A percentile compares a stretch with the other conserved stretches of the same genome.
Evolutionary conservation across 2,113 vertebrate species (phyloP).

Genomic region (Alces alces): DNA sequence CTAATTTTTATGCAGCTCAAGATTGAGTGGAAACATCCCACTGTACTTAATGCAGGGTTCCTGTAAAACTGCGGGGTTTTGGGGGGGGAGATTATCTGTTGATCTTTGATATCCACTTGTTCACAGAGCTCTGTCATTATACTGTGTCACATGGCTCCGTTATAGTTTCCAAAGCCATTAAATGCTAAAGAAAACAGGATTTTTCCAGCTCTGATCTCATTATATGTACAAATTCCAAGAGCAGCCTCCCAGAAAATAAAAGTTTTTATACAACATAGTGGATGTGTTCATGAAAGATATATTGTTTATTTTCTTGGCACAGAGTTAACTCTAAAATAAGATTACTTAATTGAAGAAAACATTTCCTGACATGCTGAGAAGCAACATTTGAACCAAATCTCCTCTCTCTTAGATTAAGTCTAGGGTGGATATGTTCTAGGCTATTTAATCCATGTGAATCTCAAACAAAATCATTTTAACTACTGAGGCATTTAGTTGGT

Average conservation of each 20-base stretch:
- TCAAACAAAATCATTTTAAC: constrained; percentile 76
- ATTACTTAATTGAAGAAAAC: constrained; percentile 82
- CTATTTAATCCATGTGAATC: constrained; percentile 76
- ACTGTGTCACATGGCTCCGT: background rate
- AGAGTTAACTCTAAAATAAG: constrained; percentile 74
- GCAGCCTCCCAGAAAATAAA: constrained; percentile 69
- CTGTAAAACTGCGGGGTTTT: background rate
- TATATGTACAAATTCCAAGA: constrained; percentile 72
- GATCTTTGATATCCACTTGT: constrained; percentile 38
- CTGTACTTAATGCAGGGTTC: background rate
- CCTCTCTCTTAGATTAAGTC: constrained; percentile 65
- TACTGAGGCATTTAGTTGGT: constrained; percentile 71
- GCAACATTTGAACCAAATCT: constrained; percentile 78
- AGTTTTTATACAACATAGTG: constrained; percentile 42
- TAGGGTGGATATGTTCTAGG: constrained; percentile 70
- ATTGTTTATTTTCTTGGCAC: constrained; percentile 77
- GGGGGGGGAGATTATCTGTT: background rate
- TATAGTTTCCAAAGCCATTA: constrained; percentile 47
- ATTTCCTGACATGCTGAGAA: constrained; percentile 78
- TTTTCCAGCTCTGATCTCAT: constrained; percentile 67
- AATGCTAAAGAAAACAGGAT: constrained; percentile 67
- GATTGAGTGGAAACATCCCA: constrained; percentile 30
- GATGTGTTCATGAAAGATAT: constrained; percentile 67
- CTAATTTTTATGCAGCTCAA: constrained; percentile 29
- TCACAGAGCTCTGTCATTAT: constrained; percentile 39